Evolutionary conservation across 2,797 vertebrate species (phyloP), one percentile per base, ranked within the genome.

Genomic region (Bradypodion ventrale): DNA sequence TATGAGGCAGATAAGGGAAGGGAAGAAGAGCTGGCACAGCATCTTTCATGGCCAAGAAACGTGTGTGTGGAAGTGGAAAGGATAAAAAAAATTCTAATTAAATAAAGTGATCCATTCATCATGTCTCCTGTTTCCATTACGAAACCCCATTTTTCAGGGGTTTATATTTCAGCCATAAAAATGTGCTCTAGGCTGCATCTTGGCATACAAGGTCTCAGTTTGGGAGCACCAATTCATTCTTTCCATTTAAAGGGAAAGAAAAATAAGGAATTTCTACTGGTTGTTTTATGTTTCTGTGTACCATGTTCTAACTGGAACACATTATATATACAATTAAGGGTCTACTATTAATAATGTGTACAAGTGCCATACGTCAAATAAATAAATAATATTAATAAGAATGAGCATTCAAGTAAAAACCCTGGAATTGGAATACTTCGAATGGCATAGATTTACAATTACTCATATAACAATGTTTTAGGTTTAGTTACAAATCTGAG

Each of bases 211-310:
- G 89, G 78, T 87, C 92, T 92, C 87, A 72, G 75, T 73, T 86
- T 84, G 59, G 80, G 83, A 90, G 83, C 46, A 63, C n/a, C 78
- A 80, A 15, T 87, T 70, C 87, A 87, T 93, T 89, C 76, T 89
- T 85, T 83, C 73, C 75, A 78, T 88, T 92, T 90, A 89, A 92
- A 91, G 84, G 85, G 92, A 91, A 87, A 85, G 80, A 92, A 93
- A 85, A 93, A 93, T 72, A 88, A 85, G 77, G 77, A 86, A 87
- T 86, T 89, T 89, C 83, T 91, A 77, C 60, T 89, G 52, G 37
- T 83, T 85, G 62, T 84, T 86, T 80, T 65, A 44, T 90, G 82
- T 89, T 90, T 91, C 91, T 62, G n/a, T 25, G 27, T 88, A 87
- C 73, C 90, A 92, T 87, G 91, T 88, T 88, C 88, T 83, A 75